Base-by-base conservation (phyloP, 2,113 vertebrate species). In the Esox niger region DNA sequence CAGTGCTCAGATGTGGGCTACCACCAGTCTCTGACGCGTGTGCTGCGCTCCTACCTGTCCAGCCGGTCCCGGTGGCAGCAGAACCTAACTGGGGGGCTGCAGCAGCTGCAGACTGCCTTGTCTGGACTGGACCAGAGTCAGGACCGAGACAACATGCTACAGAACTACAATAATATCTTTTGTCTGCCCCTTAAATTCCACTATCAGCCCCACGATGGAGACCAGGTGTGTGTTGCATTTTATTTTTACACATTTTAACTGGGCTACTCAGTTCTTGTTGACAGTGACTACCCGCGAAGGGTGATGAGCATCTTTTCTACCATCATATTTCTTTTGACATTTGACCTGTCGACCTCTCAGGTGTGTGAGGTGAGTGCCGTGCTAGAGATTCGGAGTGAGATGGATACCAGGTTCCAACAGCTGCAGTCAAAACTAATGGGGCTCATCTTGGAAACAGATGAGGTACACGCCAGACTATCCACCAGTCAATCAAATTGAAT, bases 1-100 rank as follows among this genome's bases (percentile, higher is more conserved):
- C 82, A 97, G 95, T 94, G 92, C 75, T 92, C 90, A 35, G 94
- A 95, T 73, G 77, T 88, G 1, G 94, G 94, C 1, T 97, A 95
- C 91, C 94, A 95, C 79, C 68, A 83, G 25, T 91, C 91, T 35
- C 61, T 96, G 82, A 82, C 85, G 5, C 90, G 89, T 47, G 90
- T 92, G 47, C 78, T 95, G 71, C 83, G 85, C 52, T 87, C 89
- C 62, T 96, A 93, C 71, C 70, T 90, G 23, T 86, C 86, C 2
- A 90, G 89, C 0, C 90, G 90, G 46, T 74, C 73, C 49, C 82
- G 75, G 47, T 75, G 83, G 20, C 93, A 95, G 49, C 71, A 90
- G 60, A 94, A 93, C 64, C 83, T 93, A 43, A 71, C 73, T 63
- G 75, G 84, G 1, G 91, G 91, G n/a, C 65, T 95, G 62, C 81